A percentile compares a stretch with the other conserved stretches of the same genome.
Conservation (phyloP, 2,797 vertebrate genomes). For the Leptodactylus fallax region DNA sequence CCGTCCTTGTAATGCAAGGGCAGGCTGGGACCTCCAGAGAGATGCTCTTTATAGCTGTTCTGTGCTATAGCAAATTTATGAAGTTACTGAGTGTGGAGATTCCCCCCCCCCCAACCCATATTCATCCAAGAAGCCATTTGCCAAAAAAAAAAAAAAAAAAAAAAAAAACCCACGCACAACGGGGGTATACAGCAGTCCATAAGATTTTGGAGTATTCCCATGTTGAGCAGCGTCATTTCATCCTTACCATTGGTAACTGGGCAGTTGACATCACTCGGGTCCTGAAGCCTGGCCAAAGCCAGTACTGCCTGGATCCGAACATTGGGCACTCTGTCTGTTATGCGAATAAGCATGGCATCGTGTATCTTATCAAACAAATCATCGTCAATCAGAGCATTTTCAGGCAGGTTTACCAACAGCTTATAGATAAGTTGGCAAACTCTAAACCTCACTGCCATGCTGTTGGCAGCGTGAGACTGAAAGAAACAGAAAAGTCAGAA, state of each 20-base stretch:
- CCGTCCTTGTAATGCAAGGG: too few species aligned
- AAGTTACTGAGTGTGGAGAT: too few species aligned
- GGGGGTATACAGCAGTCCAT: too few species aligned
- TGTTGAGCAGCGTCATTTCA: background rate
- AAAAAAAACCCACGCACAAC: too few species aligned
- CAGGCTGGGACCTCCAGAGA: too few species aligned
- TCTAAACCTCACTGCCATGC: conserved; percentile 91
- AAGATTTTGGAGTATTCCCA: background rate
- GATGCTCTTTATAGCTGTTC: too few species aligned
- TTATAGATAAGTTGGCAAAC: conserved; percentile 93
- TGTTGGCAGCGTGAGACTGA: conserved; percentile 88
- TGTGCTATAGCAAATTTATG: too few species aligned
- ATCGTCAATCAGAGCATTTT: conserved; percentile 94
- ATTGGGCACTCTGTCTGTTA: conserved; percentile 93
- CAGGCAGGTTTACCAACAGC: conserved; percentile 90
- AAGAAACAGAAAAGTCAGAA: conserved; percentile 46
- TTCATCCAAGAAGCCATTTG: too few species aligned
- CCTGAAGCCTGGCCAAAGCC: conserved; percentile 92
- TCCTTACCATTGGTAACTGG: conserved; percentile 85
- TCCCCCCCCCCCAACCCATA: too few species aligned
- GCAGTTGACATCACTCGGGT: conserved; percentile 88
- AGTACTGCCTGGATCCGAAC: conserved; percentile 94
- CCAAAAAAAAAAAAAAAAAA: too few species aligned
- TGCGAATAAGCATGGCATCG: conserved; percentile 88
- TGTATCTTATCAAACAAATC: conserved; percentile 93